Evolutionary conservation across 1,140 invertebrate genomes (phyloP), one percentile per base, ranked within the genome.

Genomic region (Propsilocerus akamusi): DNA sequence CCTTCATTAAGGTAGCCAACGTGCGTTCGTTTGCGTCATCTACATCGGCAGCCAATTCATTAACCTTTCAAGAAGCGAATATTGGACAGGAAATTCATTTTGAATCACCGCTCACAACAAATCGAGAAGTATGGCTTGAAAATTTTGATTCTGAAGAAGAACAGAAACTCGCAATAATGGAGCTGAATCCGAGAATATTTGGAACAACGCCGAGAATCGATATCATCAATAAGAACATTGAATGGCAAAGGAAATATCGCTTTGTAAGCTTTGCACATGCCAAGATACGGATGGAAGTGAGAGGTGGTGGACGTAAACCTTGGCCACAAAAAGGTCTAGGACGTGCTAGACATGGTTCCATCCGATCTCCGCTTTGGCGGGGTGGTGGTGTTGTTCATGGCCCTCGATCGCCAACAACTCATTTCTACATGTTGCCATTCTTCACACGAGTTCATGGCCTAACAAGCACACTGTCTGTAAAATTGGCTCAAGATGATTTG

Each of bases 281-380:
- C 5, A 81, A 83, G 65, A 78, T 76, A 1, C 69, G 85, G 50
- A 80, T 81, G 14, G 95, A 99, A 72, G 77, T 91, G 49, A 66
- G 74, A 47, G 92, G 93, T 49, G 87, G 90, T 50, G 89, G 85
- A 4, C 69, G 75, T 26, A 97, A 97, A 60, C 93, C 93, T 0
- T 95, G 91, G 88, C 88, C 85, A 6, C 96, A 99, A 62, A 99
- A 99, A 71, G 92, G 91, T 2, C 53, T 64, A 17, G 95, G 96
- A 1, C 72, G 76, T 57, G 85, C 95, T 23, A 71, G 96, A 34
- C 91, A 95, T 65, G 91, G 93, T 25, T 92, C 85, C 37, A 90
- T 86, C 53, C 72, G 90, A 53, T 90, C 91, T 4, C 92, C 92
- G 0, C 58, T 97, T 4, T 97, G 76, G 60, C 70, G 68, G 55